phyloP scores from a whole-genome alignment of 2,888 invertebrate species.

The Dyspetes luteomarginatus region DNA sequence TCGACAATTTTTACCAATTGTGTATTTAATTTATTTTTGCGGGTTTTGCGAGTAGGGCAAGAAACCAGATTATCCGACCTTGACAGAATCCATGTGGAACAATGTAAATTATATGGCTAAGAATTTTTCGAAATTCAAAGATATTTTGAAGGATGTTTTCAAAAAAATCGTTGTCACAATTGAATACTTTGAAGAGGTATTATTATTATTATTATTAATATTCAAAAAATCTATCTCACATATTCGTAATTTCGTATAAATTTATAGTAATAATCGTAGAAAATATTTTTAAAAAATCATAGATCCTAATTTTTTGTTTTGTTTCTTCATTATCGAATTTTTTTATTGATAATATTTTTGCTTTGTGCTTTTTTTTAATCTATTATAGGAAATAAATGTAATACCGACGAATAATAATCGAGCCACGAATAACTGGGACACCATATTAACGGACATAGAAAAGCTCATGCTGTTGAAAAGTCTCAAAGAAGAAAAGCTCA shows the following conservation, averaged over 20 bases:
- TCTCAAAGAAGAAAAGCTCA: constrained; percentile 91
- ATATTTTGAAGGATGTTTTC: constrained; percentile 85
- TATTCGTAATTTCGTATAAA: too few relatives aligned
- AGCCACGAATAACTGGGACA: constrained; percentile 86
- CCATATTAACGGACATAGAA: constrained; percentile 88
- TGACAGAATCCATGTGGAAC: constrained; percentile 90
- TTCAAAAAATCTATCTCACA: too few relatives aligned
- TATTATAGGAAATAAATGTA: constrained; percentile 85
- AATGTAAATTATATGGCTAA: constrained; percentile 87
- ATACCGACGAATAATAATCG: constrained; percentile 80
- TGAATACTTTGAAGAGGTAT: constrained; percentile 87
- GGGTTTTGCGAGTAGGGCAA: constrained; percentile 80
- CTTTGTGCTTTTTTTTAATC: too few relatives aligned
- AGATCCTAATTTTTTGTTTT: not conserved
- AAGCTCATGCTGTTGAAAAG: constrained; percentile 92
- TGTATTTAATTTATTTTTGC: not conserved
- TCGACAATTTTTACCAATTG: not conserved
- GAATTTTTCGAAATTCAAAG: constrained; percentile 85
- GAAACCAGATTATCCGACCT: constrained; percentile 86
- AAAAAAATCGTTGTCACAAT: constrained; percentile 86
- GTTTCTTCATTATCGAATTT: constrained; percentile 19
- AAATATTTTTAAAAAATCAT: not conserved
- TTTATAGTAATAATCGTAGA: too few relatives aligned
- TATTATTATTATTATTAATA: not conserved
- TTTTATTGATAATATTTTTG: too few relatives aligned